phyloP scores from a whole-genome alignment of 1,140 invertebrate species.

The Cepaea nemoralis region DNA sequence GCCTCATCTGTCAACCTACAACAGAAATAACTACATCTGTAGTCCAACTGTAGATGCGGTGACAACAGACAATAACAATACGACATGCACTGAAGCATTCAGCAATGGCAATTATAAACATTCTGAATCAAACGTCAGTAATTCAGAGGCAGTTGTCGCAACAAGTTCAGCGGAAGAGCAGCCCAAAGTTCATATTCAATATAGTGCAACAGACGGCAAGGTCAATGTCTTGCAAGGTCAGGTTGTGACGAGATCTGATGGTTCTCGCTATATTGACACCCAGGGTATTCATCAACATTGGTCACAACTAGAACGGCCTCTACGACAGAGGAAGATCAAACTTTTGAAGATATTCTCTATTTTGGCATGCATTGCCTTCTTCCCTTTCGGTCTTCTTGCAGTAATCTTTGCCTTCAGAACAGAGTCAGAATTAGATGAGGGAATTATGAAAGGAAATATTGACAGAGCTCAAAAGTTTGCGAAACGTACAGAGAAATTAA shows the following conservation, averaged over 20 bases:
- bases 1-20: constrained; percentile 30
- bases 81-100: not conserved
- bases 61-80: not conserved
- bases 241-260: constrained; percentile 39
- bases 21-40: not conserved
- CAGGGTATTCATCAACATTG: constrained; percentile 39
- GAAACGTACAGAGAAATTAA: constrained; percentile 50
- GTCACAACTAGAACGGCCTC: constrained; percentile 39
- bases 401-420: constrained; percentile 53
- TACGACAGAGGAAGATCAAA: constrained; percentile 48
- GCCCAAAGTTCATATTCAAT: constrained; percentile 39
- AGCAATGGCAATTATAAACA: not conserved
- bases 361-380: constrained; percentile 52
- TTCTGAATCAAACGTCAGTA: not conserved
- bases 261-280: constrained; percentile 32
- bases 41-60: not conserved
- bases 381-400: constrained; percentile 58
- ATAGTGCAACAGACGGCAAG: constrained; percentile 36
- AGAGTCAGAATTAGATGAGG: constrained; percentile 55
- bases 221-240: constrained; percentile 43
- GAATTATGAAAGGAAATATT: constrained; percentile 54
- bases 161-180: not conserved
- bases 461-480: constrained; percentile 55
- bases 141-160: not conserved
- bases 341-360: constrained; percentile 51